Conservation (phyloP, 2,888 invertebrate genomes). For the Apodemia duryi region DNA sequence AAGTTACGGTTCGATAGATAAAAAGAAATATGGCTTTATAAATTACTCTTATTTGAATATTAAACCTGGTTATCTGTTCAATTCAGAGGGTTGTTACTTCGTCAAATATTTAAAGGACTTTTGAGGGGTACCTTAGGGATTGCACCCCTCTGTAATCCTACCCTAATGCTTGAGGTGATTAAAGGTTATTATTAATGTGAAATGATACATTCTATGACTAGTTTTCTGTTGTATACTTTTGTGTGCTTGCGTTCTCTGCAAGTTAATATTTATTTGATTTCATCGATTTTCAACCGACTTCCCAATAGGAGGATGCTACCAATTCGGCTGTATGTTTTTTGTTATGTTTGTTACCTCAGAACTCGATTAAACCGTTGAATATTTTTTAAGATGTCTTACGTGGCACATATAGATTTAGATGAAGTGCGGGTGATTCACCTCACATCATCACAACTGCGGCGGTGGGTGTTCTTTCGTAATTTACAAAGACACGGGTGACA, state of each 20-base stretch:
- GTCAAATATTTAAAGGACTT: constrained; percentile 33
- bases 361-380: no score
- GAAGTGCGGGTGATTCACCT: background rate
- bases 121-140: constrained; percentile 10
- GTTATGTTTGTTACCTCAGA: no score
- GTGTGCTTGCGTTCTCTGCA: no score
- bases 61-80: constrained; percentile 40
- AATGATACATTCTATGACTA: background rate
- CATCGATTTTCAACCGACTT: no score
- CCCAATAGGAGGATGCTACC: no score
- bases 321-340: no score
- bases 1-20: no score
- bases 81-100: constrained; percentile 40
- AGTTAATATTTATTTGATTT: no score
- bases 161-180: constrained; percentile 9
- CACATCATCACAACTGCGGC: background rate
- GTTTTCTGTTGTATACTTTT: background rate
- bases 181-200: constrained; percentile 2
- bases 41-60: background rate
- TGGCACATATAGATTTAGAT: background rate
- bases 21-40: no score
- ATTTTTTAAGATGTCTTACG: no score
- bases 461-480: constrained; percentile 9
- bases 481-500: constrained; percentile 2
- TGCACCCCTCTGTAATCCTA: constrained; percentile 2